phyloP scores from a whole-genome alignment of 1,140 invertebrate genomes.

The Formica selysi region DNA sequence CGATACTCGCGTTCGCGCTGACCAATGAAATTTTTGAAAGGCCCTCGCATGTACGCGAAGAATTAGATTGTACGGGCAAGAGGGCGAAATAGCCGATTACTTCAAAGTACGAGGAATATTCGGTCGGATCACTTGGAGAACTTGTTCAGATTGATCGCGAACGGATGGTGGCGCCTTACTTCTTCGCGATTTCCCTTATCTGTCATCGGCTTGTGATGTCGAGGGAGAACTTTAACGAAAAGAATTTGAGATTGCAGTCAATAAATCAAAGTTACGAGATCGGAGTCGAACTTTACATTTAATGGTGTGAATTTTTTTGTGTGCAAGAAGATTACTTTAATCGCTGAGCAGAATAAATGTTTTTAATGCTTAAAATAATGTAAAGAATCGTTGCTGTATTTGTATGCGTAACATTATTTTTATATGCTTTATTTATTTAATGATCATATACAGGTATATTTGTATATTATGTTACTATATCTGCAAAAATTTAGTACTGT shows the following conservation, averaged over 20 bases:
- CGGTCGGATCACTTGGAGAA: neutral
- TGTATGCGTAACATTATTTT: neutral
- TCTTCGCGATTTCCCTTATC: constrained; percentile 55
- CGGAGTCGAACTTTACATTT: neutral
- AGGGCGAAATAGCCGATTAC: constrained; percentile 61
- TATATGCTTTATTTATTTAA: neutral
- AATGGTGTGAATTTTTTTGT: neutral
- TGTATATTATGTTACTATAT: neutral
- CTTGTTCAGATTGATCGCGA: constrained; percentile 50
- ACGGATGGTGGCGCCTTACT: constrained; percentile 45
- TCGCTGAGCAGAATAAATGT: neutral
- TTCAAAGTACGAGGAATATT: constrained; percentile 45
- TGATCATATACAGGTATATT: neutral
- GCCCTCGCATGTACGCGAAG: constrained; percentile 51
- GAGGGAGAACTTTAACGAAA: constrained; percentile 4
- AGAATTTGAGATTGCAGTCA: constrained; percentile 55
- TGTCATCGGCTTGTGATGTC: constrained; percentile 55
- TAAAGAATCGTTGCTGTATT: neutral
- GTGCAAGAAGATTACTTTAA: constrained; percentile 36
- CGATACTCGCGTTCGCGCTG: constrained; percentile 57
- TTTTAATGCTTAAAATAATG: constrained; percentile 13
- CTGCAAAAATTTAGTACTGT: neutral
- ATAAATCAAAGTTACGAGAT: constrained; percentile 55
- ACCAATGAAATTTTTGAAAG: constrained; percentile 69
- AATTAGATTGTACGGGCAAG: constrained; percentile 53